Evolutionary conservation across 2,113 vertebrate species (phyloP).

Genomic region (Channa argus): DNA sequence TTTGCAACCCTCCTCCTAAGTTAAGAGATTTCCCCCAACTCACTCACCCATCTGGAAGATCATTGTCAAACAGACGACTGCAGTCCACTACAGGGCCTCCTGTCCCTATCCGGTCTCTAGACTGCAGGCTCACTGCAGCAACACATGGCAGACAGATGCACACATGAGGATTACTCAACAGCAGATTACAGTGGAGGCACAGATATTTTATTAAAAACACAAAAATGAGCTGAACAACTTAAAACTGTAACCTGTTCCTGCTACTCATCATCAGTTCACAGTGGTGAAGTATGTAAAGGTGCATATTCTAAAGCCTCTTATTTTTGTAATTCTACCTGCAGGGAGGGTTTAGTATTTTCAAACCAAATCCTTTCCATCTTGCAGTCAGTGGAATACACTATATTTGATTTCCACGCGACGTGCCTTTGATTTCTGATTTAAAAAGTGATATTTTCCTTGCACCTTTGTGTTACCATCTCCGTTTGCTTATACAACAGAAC

Average conservation of each 20-base stretch:
- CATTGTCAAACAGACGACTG: slow-evolving; percentile 97
- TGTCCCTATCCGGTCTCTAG: slow-evolving; percentile 95
- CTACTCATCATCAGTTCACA: slow-evolving; percentile 10
- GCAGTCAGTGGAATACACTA: too few relatives aligned
- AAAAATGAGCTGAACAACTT: slow-evolving; percentile 44
- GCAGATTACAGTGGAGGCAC: slow-evolving; percentile 42
- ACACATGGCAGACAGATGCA: slow-evolving; percentile 78
- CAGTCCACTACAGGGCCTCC: slow-evolving; percentile 98
- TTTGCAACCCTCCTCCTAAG: slow-evolving; percentile 17
- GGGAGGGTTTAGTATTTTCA: not conserved
- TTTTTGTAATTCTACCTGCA: slow-evolving; percentile 2
- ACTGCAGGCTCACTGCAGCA: slow-evolving; percentile 94
- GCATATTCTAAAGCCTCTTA: slow-evolving; percentile 7
- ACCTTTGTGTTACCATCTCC: not conserved
- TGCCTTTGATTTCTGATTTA: not conserved
- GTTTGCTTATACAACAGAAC: slow-evolving; percentile 50
- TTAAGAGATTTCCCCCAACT: slow-evolving; percentile 13
- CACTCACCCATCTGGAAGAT: slow-evolving; percentile 97
- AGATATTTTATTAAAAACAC: slow-evolving; percentile 48
- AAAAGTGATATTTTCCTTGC: not conserved
- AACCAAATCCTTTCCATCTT: not conserved
- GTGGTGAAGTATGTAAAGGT: slow-evolving; percentile 17
- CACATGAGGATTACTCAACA: slow-evolving; percentile 52
- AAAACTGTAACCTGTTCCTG: too few relatives aligned
- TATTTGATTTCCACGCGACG: not conserved